phyloP scores from a whole-genome alignment of 2,113 vertebrate genomes.

The Aphelocoma coerulescens region DNA sequence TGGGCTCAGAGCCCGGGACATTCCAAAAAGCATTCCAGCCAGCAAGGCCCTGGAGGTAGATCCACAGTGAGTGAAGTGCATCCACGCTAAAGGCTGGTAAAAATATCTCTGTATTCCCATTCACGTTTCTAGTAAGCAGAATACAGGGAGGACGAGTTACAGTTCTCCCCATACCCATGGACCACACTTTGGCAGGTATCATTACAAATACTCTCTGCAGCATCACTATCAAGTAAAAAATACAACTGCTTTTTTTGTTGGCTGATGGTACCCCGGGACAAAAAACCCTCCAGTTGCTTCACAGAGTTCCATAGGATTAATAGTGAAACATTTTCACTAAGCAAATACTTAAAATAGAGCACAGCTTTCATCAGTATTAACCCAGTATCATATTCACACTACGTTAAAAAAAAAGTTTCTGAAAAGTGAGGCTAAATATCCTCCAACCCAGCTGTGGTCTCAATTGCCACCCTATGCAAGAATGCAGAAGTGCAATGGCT shows the following conservation, averaged over 20 bases:
- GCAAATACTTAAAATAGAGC: not conserved
- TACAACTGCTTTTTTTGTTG: not conserved
- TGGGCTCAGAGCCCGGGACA: conserved; percentile 54
- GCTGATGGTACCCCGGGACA: not conserved
- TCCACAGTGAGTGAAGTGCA: not conserved
- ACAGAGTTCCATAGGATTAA: not conserved
- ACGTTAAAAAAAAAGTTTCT: not conserved
- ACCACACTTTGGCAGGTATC: not conserved
- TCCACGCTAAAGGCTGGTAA: not conserved
- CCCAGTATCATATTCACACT: not conserved
- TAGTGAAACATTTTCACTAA: not conserved
- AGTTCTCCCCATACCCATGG: not conserved
- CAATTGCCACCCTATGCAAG: not conserved
- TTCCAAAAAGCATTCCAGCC: conserved; percentile 62
- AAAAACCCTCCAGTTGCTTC: not conserved
- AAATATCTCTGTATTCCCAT: not conserved
- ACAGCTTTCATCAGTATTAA: not conserved
- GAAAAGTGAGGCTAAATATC: not conserved
- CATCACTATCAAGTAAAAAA: not conserved
- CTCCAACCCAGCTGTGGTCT: not conserved
- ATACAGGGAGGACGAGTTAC: not conserved
- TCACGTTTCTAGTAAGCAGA: not conserved
- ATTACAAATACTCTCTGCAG: not conserved
- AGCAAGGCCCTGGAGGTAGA: conserved; percentile 50
- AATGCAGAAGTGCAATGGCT: not conserved